These are phyloP conservation scores for Ptiloglossa arizonensis DNA, from an alignment of 1,140 invertebrate genomes.

Conservation along the genomic window DNA sequence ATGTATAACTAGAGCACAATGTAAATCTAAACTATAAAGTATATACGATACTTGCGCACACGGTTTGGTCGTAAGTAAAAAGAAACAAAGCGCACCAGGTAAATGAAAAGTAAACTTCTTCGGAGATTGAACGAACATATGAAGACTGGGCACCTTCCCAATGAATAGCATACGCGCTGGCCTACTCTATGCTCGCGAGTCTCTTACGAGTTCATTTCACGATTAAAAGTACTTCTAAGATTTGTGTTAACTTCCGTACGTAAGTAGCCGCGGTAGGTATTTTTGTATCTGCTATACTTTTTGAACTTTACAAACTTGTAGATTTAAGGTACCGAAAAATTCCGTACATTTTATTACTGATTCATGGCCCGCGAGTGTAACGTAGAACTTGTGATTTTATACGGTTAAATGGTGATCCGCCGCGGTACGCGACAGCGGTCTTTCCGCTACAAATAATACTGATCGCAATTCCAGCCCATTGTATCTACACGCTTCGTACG, in stretches of 20 bases:
- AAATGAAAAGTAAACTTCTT: slow-evolving; percentile 82
- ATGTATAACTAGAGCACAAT: slow-evolving; percentile 56
- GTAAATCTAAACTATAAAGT: slow-evolving; percentile 53
- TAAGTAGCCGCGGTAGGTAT: slow-evolving; percentile 86
- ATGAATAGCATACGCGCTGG: slow-evolving; percentile 77
- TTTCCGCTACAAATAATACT: too few relatives aligned
- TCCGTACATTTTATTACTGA: slow-evolving; percentile 51
- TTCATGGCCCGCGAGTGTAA: slow-evolving; percentile 40
- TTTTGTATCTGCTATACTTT: slow-evolving; percentile 83
- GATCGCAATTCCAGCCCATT: neutral
- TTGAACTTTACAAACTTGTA: slow-evolving; percentile 73
- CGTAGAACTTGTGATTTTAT: slow-evolving; percentile 43
- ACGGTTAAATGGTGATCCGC: slow-evolving; percentile 47
- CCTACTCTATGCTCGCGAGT: slow-evolving; percentile 79
- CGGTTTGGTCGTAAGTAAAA: slow-evolving; percentile 83
- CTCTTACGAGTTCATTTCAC: slow-evolving; percentile 80
- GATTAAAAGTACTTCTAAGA: slow-evolving; percentile 80
- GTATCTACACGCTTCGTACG: slow-evolving; percentile 7
- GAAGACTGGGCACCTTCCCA: slow-evolving; percentile 81
- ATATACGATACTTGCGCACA: slow-evolving; percentile 79
- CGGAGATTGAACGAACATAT: slow-evolving; percentile 80
- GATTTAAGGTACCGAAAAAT: slow-evolving; percentile 70
- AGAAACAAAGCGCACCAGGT: slow-evolving; percentile 85
- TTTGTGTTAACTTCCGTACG: slow-evolving; percentile 83
- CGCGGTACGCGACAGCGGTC: neutral